Evolutionary conservation across 1,140 invertebrate species (phyloP), one percentile per base, ranked within the genome.

Genomic region (Drosophila melanogaster): DNA sequence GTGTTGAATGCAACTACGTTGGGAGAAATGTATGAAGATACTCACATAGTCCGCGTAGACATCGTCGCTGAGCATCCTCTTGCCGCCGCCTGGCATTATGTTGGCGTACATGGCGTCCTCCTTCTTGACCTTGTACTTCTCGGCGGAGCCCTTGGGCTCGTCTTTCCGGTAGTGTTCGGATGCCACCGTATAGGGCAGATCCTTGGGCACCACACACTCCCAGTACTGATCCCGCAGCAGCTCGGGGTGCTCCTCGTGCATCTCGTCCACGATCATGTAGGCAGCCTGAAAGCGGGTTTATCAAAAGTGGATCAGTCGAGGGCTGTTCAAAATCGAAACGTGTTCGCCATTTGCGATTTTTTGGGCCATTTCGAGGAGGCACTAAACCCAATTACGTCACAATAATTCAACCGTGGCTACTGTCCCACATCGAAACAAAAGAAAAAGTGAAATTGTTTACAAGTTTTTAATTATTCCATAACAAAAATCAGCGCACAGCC

Each of bases 241-340:
- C 90, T 97, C 96, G 4, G 96, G 96, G 90, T 97, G 96, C 90
- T 97, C 96, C 81, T 97, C 96, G 92, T 98, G 96, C 96, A 97
- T 97, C 92, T 97, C 96, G 81, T 97, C 96, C 1, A 97, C 96
- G 61, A 97, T 97, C 96, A 97, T 97, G 92, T 97, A 97, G 35
- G 95, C 96, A 12, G 96, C 96, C 96, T 97, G 89, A 24, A 92
- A 93, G n/a, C 41, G 51, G n/a, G 41, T 43, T 35, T 19, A 19
- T 38, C 40, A 56, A 43, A 64, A 65, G 75, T 80, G 44, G 53
- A 73, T 73, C 53, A 81, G 59, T 79, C 51, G 65, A 73, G 79
- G 62, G 76, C 38, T 58, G 26, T 58, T 55, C 33, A 50, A 35
- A 33, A 51, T 41, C 56, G 61, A 49, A 53, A 87, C 84, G 79